Conservation (phyloP, 2,113 vertebrate genomes). For the Forbesichthys papilliferus region DNA sequence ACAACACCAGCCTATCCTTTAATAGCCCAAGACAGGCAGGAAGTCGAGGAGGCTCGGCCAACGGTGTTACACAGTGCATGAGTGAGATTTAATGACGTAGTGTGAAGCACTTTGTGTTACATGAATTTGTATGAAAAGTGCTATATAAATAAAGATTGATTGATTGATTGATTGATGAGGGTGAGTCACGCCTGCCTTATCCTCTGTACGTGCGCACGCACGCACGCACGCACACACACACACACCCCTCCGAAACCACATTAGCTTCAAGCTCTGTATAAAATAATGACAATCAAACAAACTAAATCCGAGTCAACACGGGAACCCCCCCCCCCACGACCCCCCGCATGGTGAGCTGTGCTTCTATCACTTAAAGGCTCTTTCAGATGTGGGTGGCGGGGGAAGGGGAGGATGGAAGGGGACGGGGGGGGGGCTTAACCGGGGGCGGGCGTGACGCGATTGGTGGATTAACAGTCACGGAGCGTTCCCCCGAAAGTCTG, state of each 20-base stretch:
- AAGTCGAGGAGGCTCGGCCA: conserved; percentile 15
- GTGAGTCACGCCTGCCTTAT: conserved; percentile 31
- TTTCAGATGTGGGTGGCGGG: conserved; percentile 53
- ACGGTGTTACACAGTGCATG: conserved; percentile 21
- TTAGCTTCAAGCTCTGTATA: conserved; percentile 48
- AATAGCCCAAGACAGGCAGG: conserved; percentile 5
- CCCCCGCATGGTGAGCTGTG: conserved; percentile 37
- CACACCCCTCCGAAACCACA: conserved; percentile 8
- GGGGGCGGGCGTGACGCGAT: neutral
- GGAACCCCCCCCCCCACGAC: conserved; percentile 29
- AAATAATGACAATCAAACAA: conserved; percentile 65
- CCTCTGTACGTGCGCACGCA: neutral
- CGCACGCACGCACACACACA: neutral
- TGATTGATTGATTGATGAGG: too few relatives aligned
- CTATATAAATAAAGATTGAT: too few relatives aligned
- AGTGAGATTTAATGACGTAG: too few relatives aligned
- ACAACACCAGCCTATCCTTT: neutral
- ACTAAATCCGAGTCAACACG: conserved; percentile 63
- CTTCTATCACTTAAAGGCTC: conserved; percentile 62
- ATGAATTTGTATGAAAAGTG: too few relatives aligned
- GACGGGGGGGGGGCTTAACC: conserved; percentile 56
- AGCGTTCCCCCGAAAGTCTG: neutral
- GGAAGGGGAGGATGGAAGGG: conserved; percentile 52
- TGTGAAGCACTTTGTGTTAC: too few relatives aligned
- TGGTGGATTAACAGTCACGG: conserved; percentile 63